These are phyloP conservation scores for Pantala flavescens DNA, from an alignment of 1,140 invertebrate species.

Conservation along the genomic window DNA sequence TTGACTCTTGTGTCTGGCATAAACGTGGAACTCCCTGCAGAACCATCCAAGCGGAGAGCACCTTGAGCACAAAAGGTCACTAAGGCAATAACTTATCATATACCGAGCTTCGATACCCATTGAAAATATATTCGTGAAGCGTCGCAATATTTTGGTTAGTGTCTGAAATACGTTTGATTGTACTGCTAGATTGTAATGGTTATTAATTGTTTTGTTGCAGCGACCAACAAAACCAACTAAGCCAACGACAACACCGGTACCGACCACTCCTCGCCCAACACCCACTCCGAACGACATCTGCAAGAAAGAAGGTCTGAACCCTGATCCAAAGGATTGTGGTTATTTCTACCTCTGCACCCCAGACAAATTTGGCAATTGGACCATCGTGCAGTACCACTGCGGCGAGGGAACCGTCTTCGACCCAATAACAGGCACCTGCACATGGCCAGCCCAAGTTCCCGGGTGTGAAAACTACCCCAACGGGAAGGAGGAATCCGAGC, in stretches of 20 bases:
- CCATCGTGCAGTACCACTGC: conserved; percentile 19
- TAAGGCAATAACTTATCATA: no score
- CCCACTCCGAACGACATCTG: conserved; percentile 21
- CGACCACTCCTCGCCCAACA: conserved; percentile 14
- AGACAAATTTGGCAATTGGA: conserved; percentile 14
- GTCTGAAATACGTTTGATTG: no score
- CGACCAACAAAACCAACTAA: no score
- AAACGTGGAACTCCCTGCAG: no score
- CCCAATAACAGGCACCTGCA: conserved; percentile 19
- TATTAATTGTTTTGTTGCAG: no score
- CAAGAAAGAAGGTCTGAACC: conserved; percentile 19
- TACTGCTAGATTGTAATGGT: no score
- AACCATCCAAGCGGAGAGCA: no score
- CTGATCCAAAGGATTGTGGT: conserved; percentile 24
- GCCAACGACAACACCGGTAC: conserved; percentile 12
- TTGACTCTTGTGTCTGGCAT: no score
- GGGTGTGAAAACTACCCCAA: conserved; percentile 17
- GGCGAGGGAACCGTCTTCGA: conserved; percentile 24
- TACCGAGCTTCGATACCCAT: no score
- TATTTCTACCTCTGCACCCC: conserved; percentile 23
- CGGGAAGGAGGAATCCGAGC: not conserved
- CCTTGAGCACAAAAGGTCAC: no score
- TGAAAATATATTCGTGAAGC: no score
- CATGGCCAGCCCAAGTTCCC: conserved; percentile 20
- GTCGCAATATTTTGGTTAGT: no score